phyloP scores from a whole-genome alignment of 2,113 vertebrate genomes.

The cattle (Bos taurus) region DNA sequence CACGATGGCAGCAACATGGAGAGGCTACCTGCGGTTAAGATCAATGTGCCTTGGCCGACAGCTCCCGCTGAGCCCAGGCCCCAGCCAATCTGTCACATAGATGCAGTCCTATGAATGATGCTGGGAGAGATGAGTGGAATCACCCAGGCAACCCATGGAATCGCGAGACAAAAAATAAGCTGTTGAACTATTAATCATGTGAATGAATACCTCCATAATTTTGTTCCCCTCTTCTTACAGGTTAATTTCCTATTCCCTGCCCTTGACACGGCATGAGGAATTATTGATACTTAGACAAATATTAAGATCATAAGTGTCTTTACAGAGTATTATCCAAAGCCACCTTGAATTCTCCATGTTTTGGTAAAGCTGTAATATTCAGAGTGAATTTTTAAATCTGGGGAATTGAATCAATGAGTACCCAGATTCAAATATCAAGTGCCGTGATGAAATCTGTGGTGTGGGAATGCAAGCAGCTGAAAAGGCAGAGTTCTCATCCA shows the following conservation, averaged over 20 bases:
- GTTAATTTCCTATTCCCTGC: neutral
- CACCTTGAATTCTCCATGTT: neutral
- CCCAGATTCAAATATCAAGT: neutral
- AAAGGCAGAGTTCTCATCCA: neutral
- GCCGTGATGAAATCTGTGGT: neutral
- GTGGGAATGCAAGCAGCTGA: neutral
- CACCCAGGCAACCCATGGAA: neutral
- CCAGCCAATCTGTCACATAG: neutral
- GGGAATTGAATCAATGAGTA: neutral
- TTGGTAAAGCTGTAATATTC: neutral
- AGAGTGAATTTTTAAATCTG: neutral
- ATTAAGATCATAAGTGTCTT: neutral
- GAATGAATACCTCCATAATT: neutral
- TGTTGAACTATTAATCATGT: neutral
- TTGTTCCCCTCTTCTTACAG: neutral
- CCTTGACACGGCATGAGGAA: neutral
- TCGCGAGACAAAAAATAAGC: neutral
- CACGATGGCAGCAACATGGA: neutral
- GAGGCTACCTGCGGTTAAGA: neutral
- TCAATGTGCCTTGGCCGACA: neutral
- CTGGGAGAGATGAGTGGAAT: neutral
- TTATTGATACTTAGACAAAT: neutral
- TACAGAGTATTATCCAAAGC: neutral
- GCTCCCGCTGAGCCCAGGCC: neutral
- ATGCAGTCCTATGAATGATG: neutral